Evolutionary conservation across 37 sponge, comb jelly and placozoan species (phyloP).

Genomic region (Dysidea cf. avara): DNA sequence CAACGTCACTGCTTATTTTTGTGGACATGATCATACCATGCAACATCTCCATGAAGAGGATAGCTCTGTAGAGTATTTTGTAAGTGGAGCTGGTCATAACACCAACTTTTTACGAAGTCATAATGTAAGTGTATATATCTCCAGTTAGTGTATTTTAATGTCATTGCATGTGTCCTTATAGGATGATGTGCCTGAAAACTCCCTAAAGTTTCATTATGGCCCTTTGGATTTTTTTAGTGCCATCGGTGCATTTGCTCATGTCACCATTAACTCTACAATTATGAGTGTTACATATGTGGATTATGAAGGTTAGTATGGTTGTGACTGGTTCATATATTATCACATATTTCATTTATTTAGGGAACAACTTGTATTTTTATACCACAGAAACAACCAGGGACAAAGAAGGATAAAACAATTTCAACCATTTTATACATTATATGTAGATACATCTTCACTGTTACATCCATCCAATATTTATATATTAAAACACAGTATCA

Average conservation of each 20-base stretch:
- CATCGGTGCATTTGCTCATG: constrained; percentile 61
- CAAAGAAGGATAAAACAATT: too few relatives aligned
- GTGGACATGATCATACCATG: constrained; percentile 86
- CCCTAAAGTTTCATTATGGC: constrained; percentile 71
- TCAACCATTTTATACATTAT: too few relatives aligned
- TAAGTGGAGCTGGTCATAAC: constrained; percentile 85
- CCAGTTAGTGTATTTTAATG: too few relatives aligned
- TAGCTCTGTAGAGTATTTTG: constrained; percentile 69
- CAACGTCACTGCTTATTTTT: constrained; percentile 58
- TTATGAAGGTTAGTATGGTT: constrained; percentile 35
- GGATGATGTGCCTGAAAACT: constrained; percentile 55
- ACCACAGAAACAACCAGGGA: too few relatives aligned
- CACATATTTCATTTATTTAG: too few relatives aligned
- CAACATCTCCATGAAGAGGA: constrained; percentile 72
- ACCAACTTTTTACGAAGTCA: constrained; percentile 59
- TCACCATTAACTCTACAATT: constrained; percentile 15
- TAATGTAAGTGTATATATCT: constrained; percentile 53
- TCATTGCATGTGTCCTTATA: too few relatives aligned
- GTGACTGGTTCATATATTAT: too few relatives aligned
- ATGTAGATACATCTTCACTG: too few relatives aligned
- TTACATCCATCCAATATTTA: too few relatives aligned
- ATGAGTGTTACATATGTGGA: constrained; percentile 59
- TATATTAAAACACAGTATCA: too few relatives aligned
- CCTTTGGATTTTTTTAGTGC: not conserved
- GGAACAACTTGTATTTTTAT: too few relatives aligned